phyloP scores from a whole-genome alignment of 2,797 vertebrate genomes.

The Tokudaia tokunoshimensis region DNA sequence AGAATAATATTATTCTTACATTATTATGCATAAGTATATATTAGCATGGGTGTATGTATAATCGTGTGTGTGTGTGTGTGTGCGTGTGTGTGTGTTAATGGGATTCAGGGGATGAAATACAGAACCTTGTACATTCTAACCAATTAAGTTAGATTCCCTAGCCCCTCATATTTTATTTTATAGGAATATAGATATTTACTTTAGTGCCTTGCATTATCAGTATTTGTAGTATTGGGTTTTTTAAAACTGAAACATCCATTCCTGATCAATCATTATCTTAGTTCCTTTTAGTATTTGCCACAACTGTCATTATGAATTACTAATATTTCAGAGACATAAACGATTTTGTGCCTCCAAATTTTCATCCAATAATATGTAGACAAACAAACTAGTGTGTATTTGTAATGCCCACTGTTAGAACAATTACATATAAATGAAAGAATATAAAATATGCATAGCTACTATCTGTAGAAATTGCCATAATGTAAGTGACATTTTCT shows the following conservation, averaged over 20 bases:
- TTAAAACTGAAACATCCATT: not conserved
- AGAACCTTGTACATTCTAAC: not conserved
- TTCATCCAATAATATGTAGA: not conserved
- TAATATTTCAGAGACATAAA: not conserved
- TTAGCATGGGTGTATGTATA: not conserved
- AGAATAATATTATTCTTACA: no score
- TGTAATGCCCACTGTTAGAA: not conserved
- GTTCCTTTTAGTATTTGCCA: not conserved
- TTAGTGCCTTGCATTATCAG: not conserved
- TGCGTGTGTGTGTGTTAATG: not conserved
- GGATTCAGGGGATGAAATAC: not conserved
- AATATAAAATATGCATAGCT: not conserved
- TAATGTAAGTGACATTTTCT: slow-evolving; percentile 14
- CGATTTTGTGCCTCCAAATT: not conserved
- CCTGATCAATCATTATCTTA: not conserved
- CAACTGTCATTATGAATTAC: not conserved
- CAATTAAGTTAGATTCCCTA: not conserved
- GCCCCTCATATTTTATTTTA: not conserved
- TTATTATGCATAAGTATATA: no score
- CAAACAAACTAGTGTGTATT: not conserved
- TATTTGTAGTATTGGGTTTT: not conserved
- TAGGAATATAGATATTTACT: not conserved
- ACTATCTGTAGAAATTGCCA: not conserved
- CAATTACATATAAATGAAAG: not conserved
- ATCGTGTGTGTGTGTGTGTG: not conserved